Conservation (phyloP, 2,797 vertebrate genomes). For the Potorous gilbertii region DNA sequence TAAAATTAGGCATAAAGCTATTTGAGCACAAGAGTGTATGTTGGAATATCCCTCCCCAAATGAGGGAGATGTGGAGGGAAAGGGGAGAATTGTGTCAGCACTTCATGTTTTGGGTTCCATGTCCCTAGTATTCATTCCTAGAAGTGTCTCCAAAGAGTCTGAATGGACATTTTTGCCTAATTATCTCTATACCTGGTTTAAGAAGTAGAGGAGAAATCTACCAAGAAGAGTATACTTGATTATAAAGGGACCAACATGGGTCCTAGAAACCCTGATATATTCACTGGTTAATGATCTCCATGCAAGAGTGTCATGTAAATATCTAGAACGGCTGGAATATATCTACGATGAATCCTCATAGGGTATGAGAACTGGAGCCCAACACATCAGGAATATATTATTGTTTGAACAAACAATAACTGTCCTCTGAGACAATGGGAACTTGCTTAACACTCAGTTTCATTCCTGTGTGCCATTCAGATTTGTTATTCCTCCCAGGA, state of each 20-base stretch:
- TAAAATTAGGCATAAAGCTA: neutral
- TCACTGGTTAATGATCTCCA: neutral
- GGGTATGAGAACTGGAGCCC: neutral
- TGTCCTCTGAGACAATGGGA: slow-evolving; percentile 60
- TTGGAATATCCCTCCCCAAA: neutral
- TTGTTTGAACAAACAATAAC: neutral
- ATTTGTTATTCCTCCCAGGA: slow-evolving; percentile 74
- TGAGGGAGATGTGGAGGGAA: fast-evolving
- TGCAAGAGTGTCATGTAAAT: neutral
- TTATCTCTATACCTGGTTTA: slow-evolving; percentile 9
- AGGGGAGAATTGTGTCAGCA: neutral
- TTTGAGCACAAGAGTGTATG: neutral
- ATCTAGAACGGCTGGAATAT: neutral
- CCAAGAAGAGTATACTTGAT: neutral
- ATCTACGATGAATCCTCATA: neutral
- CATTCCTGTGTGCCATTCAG: slow-evolving; percentile 60
- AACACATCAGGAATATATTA: neutral
- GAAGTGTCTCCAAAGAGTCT: slow-evolving; percentile 28
- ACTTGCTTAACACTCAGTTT: slow-evolving; percentile 64
- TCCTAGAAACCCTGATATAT: neutral
- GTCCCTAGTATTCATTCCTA: slow-evolving; percentile 55
- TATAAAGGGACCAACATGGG: neutral
- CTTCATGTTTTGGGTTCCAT: neutral
- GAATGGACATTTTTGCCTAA: neutral
- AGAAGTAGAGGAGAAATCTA: neutral